A percentile compares a stretch with the other conserved stretches of the same genome.
phyloP scores from a whole-genome alignment of 2,113 vertebrate genomes.

The Panthera leo region DNA sequence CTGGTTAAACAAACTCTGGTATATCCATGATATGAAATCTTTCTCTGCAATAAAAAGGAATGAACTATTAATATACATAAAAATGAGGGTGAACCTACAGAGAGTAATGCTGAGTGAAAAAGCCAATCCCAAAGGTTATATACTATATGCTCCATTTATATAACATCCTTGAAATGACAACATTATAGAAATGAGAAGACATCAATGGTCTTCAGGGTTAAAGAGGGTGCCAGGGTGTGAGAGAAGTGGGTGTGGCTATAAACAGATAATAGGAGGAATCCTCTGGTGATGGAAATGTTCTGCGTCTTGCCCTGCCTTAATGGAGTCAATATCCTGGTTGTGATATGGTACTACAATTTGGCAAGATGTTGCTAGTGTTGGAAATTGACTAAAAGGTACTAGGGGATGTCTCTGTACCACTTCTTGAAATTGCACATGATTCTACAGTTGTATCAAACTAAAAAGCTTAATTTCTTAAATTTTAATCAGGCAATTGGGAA shows the following conservation, averaged over 20 bases:
- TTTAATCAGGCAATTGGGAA: neutral
- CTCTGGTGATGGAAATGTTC: neutral
- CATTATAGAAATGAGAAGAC: neutral
- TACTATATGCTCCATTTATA: neutral
- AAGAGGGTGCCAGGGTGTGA: neutral
- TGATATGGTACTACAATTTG: neutral
- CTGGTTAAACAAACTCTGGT: neutral
- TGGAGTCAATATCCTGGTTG: neutral
- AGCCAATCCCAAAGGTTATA: neutral
- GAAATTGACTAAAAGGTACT: neutral
- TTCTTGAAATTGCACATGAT: neutral
- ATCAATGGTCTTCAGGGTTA: neutral
- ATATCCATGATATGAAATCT: neutral
- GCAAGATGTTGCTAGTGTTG: neutral
- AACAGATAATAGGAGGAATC: fast-evolving
- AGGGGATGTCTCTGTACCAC: neutral
- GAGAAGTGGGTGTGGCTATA: neutral
- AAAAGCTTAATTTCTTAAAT: neutral
- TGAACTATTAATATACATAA: neutral
- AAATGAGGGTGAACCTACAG: neutral
- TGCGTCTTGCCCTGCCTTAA: neutral
- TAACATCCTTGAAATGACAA: neutral
- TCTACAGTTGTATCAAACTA: neutral
- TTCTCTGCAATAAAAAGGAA: neutral
- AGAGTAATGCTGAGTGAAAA: neutral